Conservation (phyloP, 2,797 vertebrate genomes). For the Acanthurus leucopareius region DNA sequence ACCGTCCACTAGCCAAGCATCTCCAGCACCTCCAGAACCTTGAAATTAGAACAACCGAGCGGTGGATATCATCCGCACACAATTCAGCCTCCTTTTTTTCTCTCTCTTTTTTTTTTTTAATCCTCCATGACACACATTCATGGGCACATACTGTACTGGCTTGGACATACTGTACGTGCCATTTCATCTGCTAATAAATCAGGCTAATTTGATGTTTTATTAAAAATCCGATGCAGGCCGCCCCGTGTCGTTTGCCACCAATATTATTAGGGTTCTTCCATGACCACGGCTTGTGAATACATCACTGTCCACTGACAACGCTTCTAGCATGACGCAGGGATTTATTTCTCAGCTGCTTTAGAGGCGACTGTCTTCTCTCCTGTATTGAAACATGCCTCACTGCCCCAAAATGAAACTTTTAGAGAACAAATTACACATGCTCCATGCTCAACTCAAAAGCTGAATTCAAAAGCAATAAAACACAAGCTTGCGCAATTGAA, state of each 20-base stretch:
- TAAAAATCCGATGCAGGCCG: slow-evolving; percentile 39
- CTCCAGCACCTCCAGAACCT: slow-evolving; percentile 63
- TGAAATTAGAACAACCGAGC: slow-evolving; percentile 76
- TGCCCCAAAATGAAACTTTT: neutral
- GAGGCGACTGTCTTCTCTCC: slow-evolving; percentile 17
- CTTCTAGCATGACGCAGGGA: slow-evolving; percentile 29
- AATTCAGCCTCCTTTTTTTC: slow-evolving; percentile 1
- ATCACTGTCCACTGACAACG: slow-evolving; percentile 57
- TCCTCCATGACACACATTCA: slow-evolving; percentile 35
- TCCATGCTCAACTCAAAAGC: neutral
- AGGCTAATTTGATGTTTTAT: slow-evolving; percentile 63
- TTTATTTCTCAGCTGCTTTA: slow-evolving; percentile 18
- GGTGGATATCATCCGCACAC: slow-evolving; percentile 19
- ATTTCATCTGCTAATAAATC: slow-evolving; percentile 45
- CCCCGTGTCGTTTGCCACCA: slow-evolving; percentile 26
- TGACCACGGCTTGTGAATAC: slow-evolving; percentile 38
- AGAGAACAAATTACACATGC: neutral
- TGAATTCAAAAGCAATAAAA: neutral
- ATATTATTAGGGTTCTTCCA: slow-evolving; percentile 22
- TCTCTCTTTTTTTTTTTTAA: neutral
- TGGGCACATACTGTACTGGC: neutral
- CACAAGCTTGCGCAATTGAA: neutral
- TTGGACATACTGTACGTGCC: slow-evolving; percentile 20
- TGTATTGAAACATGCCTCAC: slow-evolving; percentile 10
- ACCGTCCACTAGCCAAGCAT: slow-evolving; percentile 78